Evolutionary conservation across 2,797 vertebrate species (phyloP).

Genomic region (Rhincodon typus): DNA sequence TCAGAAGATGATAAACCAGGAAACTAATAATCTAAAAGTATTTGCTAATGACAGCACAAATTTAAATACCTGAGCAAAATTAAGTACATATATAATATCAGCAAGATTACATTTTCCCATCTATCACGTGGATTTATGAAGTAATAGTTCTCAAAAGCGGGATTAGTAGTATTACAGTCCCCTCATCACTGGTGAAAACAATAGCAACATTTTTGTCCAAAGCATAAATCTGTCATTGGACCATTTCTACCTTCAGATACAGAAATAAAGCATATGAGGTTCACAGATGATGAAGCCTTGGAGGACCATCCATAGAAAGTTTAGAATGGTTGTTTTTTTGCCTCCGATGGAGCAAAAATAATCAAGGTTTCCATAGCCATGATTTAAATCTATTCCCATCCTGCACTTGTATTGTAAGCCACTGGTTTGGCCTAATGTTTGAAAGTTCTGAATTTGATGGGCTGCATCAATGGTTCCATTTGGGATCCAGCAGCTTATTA

Average conservation of each 20-base stretch:
- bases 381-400: neutral
- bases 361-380: neutral
- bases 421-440: neutral
- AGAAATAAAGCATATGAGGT: neutral
- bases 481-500: neutral
- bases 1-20: neutral
- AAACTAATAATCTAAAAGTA: neutral
- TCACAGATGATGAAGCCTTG: neutral
- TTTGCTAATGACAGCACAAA: neutral
- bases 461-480: neutral
- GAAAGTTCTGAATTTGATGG: neutral
- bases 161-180: neutral
- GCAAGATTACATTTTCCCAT: neutral
- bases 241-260: neutral
- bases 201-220: neutral
- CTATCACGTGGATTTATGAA: neutral
- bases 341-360: neutral
- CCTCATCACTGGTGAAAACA: neutral
- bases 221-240: neutral
- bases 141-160: neutral
- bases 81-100: neutral
- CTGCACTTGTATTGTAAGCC: neutral
- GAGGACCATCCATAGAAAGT: neutral
- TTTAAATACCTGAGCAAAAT: neutral
- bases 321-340: neutral